These are phyloP conservation scores for Theropithecus gelada DNA, from an alignment of 2,113 vertebrate genomes.

Conservation along the genomic window DNA sequence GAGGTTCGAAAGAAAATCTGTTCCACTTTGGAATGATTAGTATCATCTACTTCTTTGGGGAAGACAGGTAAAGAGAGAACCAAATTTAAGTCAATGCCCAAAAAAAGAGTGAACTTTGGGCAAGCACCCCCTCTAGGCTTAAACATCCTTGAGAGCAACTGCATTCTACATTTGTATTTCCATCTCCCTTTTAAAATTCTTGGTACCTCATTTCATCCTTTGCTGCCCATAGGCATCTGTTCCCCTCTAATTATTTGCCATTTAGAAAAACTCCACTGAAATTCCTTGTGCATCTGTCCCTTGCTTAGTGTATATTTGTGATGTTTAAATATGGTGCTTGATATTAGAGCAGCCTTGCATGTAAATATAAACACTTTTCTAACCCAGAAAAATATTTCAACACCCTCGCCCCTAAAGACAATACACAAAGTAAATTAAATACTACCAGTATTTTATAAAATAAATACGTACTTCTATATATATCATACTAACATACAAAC, in stretches of 20 bases:
- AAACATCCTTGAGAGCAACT: constrained; percentile 13
- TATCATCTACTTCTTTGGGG: neutral
- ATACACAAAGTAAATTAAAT: constrained; percentile 5
- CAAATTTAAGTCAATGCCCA: neutral
- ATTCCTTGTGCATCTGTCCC: constrained; percentile 72
- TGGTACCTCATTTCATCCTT: constrained; percentile 66
- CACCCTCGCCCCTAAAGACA: neutral
- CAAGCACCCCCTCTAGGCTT: constrained; percentile 26
- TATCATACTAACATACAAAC: neutral
- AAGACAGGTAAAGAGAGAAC: neutral
- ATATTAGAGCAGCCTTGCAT: neutral
- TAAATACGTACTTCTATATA: neutral
- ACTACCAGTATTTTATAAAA: constrained; percentile 10
- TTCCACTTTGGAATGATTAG: constrained; percentile 15
- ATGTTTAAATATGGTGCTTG: constrained; percentile 34
- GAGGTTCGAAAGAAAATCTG: neutral
- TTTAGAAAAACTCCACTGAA: constrained; percentile 63
- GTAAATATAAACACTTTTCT: constrained; percentile 32
- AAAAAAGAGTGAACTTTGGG: neutral
- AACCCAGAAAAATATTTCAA: neutral
- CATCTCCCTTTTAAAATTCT: constrained; percentile 62
- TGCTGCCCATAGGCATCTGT: constrained; percentile 54
- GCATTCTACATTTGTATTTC: neutral
- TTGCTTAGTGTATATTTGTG: constrained; percentile 61
- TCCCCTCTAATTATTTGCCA: constrained; percentile 64